phyloP scores from a whole-genome alignment of 2,888 invertebrate genomes.

The Andrena bicolor region DNA sequence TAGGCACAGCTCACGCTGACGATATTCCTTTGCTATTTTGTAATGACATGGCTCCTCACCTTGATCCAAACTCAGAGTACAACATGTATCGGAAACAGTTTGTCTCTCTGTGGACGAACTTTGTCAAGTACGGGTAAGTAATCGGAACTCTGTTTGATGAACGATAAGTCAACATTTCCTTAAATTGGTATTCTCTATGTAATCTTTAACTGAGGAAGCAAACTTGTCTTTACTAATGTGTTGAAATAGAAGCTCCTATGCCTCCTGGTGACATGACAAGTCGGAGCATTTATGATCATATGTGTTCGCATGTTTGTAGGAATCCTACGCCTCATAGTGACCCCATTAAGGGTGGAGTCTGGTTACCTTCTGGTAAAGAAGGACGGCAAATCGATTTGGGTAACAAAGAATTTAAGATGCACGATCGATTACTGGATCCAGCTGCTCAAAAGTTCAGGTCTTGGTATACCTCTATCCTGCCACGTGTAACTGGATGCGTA shows the following conservation, averaged over 20 bases:
- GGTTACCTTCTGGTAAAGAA: conserved; percentile 56
- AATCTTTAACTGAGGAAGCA: too few relatives aligned
- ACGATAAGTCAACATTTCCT: too few relatives aligned
- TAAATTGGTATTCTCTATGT: too few relatives aligned
- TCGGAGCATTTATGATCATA: too few relatives aligned
- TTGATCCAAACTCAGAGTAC: conserved; percentile 68
- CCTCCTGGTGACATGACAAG: too few relatives aligned
- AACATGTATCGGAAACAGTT: conserved; percentile 84
- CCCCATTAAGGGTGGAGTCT: conserved; percentile 44
- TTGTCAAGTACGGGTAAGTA: conserved; percentile 84
- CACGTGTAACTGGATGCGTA: too few relatives aligned
- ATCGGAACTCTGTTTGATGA: too few relatives aligned
- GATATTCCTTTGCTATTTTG: conserved; percentile 87
- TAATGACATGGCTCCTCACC: conserved; percentile 66
- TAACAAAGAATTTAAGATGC: not conserved
- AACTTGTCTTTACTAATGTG: too few relatives aligned
- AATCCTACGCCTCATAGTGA: conserved; percentile 69
- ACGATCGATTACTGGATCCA: not conserved
- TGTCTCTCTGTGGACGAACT: conserved; percentile 88
- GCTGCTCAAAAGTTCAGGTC: too few relatives aligned
- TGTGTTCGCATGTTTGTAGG: conserved; percentile 32
- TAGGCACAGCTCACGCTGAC: conserved; percentile 80
- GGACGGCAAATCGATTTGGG: conserved; percentile 57
- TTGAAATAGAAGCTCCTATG: too few relatives aligned
- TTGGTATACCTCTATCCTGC: too few relatives aligned